phyloP scores from a whole-genome alignment of 2,888 invertebrate genomes.

The Andrena bicolor region DNA sequence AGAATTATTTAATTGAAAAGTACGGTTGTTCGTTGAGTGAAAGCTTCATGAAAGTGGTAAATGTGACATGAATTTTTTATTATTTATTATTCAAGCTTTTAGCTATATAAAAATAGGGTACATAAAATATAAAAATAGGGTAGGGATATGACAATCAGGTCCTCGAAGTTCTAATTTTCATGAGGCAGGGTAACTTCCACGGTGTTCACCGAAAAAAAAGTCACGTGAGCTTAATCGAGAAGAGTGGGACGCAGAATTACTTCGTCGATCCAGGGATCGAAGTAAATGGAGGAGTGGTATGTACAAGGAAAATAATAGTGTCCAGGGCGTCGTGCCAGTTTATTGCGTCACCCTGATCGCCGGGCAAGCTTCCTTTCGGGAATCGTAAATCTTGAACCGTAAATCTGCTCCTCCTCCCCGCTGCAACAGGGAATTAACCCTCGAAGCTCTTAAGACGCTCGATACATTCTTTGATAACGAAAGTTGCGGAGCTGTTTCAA shows the following conservation, averaged over 20 bases:
- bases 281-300: conserved; percentile 42
- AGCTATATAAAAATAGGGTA: too few species aligned
- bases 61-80: too few species aligned
- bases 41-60: too few species aligned
- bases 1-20: too few species aligned
- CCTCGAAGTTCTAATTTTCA: neutral
- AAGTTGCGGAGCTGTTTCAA: neutral
- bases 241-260: conserved; percentile 24
- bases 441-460: neutral
- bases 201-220: conserved; percentile 1
- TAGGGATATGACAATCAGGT: too few species aligned
- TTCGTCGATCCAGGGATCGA: conserved; percentile 28
- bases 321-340: conserved; percentile 53
- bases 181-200: neutral
- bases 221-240: neutral
- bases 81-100: too few species aligned
- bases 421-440: neutral
- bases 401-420: conserved; percentile 1
- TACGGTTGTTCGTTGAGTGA: too few species aligned
- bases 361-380: conserved; percentile 45
- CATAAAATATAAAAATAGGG: too few species aligned
- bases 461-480: neutral
- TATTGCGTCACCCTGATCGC: conserved; percentile 58
- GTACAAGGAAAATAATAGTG: conserved; percentile 58
- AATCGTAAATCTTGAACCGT: conserved; percentile 49